Base-by-base conservation (phyloP, 2,888 invertebrate species). In the Congeria kusceri region DNA sequence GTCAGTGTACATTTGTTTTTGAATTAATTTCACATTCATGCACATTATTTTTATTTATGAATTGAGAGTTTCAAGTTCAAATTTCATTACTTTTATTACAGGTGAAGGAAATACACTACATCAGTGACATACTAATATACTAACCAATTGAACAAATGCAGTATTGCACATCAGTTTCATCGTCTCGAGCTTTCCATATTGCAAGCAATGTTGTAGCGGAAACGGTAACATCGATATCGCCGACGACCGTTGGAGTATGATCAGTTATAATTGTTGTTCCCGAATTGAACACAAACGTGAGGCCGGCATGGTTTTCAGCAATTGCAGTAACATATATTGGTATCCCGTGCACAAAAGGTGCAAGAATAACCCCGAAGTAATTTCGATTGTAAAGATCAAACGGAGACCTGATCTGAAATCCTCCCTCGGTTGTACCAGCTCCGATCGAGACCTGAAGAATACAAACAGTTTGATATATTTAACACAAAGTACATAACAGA, bases 241-340 rank as follows among this genome's bases (percentile, higher is more conserved):
- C 46, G 18, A 86, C 66, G 4, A 39, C 27, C 39, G 87, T 86
- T 13, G 80, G 64, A 1, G 87, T 86, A n/a, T 81, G 76, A 53
- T 88, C 87, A 18, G 85, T 57, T 15, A 72, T 47, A 13, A 88
- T 46, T 7, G 79, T 68, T 28, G 62, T 15, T 4, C 20, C 20
- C 4, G 84, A 73, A 2, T 63, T 23, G 61, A 86, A 86, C n/a
- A 64, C 57, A 13, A 77, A 64, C 28, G 46, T 46, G 11, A 82
- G 62, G 13, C 86, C 85, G 18, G 86, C 86, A 44, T 71, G 53
- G 72, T 88, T 88, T 59, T 83, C 76, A 0, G 72, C 78, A 0
- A 82, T 39, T 3, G 68, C 86, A 3, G 83, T 83, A 9, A 69
- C 62, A 62, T 80, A 77, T n/a, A 87, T 58, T 1, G 59, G 67